Conservation (phyloP, 1,140 invertebrate genomes). For the Drosophila repletoides region DNA sequence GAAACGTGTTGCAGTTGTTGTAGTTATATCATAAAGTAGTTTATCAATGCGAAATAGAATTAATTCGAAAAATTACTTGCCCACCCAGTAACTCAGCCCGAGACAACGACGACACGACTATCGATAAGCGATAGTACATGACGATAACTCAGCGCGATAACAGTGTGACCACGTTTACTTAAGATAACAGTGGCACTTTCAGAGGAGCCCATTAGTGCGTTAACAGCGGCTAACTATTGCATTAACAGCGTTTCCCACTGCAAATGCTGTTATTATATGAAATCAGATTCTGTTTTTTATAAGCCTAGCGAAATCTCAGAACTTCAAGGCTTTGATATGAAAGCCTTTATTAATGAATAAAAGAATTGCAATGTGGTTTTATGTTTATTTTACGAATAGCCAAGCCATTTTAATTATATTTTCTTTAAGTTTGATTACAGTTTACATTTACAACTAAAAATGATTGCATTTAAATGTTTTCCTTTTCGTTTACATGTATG, state of each 20-base stretch:
- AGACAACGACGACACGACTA: conserved; percentile 71
- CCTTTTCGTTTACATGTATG: conserved; percentile 59
- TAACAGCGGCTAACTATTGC: neutral
- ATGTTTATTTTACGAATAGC: conserved; percentile 60
- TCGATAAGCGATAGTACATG: conserved; percentile 28
- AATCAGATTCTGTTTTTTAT: neutral
- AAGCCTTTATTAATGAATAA: neutral
- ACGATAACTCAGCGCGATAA: neutral
- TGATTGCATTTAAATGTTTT: conserved; percentile 75
- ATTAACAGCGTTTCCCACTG: conserved; percentile 4
- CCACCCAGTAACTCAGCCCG: conserved; percentile 62
- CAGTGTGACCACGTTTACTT: conserved; percentile 22
- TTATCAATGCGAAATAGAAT: conserved; percentile 60
- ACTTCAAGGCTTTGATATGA: too few species aligned
- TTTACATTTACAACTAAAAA: conserved; percentile 69
- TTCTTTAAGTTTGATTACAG: conserved; percentile 73
- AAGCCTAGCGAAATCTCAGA: too few species aligned
- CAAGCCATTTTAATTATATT: conserved; percentile 77
- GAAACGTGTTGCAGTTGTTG: conserved; percentile 31
- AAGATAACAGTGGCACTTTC: too few species aligned
- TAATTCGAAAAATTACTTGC: conserved; percentile 61
- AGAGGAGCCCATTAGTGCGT: neutral
- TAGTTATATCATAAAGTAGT: conserved; percentile 61
- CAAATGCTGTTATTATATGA: too few species aligned
- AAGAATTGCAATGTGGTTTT: conserved; percentile 6